Evolutionary conservation across 2,797 vertebrate genomes (phyloP), one percentile per base, ranked within the genome.

Genomic region (Glyptemys insculpta): DNA sequence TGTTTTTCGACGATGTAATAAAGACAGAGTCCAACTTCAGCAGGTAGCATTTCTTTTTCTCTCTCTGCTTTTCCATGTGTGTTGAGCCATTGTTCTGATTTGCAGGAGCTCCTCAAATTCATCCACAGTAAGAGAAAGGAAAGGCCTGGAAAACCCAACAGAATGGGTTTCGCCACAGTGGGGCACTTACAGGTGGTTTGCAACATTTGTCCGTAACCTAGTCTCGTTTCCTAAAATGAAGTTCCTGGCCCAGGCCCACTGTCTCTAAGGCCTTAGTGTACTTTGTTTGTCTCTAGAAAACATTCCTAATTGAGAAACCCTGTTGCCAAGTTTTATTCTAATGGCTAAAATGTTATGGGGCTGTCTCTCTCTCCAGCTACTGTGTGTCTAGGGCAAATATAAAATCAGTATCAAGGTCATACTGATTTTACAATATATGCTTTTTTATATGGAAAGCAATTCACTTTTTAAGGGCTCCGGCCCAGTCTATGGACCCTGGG

Each of bases 21-120:
- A 88, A 81, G 50, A 14, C 47, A 25, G 78, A 89, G 50, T 76
- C 94, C 47, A 86, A 97, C 87, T 90, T 97, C 59, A 82, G 50
- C 95, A 98, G 97, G 98, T 98, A 96, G 47, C 0, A 14, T 44
- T 81, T 74, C 2, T 37, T 52, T 76, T 50, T 34, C 49, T 56
- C 11, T 4, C 93, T 65, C 54, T 12, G 1, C 37, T 37, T 89
- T 85, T 25, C 59, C 1, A 0, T 8, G n/a, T 16, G 79, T 54
- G 23, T 62, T 62, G 44, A 6, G 1, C 52, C 57, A 3, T 4
- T 3, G 6, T 23, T 47, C 8, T 1, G 0, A 3, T 72, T 41
- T 21, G 37, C 16, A 37, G 18, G 44, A 47, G 44, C 25, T 0
- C 27, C 86, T 53, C 87, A 72, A 15, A 54, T 14, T 9, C 84